Base-by-base conservation (phyloP, 2,888 invertebrate genomes). In the Ophion slaviceki region DNA sequence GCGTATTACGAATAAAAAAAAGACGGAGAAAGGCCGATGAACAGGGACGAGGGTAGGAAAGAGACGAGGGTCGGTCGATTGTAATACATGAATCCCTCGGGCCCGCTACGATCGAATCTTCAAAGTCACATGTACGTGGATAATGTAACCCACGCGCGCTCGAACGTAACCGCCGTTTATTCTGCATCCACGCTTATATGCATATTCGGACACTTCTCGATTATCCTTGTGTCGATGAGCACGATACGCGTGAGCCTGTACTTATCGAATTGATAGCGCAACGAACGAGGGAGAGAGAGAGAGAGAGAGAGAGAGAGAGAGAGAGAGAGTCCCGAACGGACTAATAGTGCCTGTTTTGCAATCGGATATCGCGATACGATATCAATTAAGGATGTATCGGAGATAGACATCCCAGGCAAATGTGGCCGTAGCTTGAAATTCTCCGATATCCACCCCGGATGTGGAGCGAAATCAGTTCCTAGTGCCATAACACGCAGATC, bases 1-100 rank as follows among this genome's bases (percentile, higher is more conserved):
- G 84, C 68, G 84, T 80, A 76, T 75, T 74, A 78, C 62, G 80
- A 72, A 75, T 66, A 74, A 79, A 77, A 68, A 79, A 47, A 62
- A 5, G 1, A 36, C 8, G 32, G 61, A 64, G 66, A 82, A 62
- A 36, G 47, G 17, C 67, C 59, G 28, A 72, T 68, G 72, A 14
- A 28, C 67, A 28, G 59, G 17, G 47, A 68, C 64, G 59, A 75
- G 84, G 40, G 78, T 57, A 32, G 45, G 28, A 66, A 70, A 76
- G 59, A 66, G 62, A 40, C 57, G 83, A 62, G 79, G 71, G 76
- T 74, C 77, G 80, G 83, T 85, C 79, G 82, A 88, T 86, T 74
- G 84, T 78, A 75, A 88, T 72, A 83, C 81, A 77, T 82, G 40
- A 61, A 59, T 17, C 79, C n/a, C 61, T 74, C 80, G 67, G 36